phyloP scores from a whole-genome alignment of 2,113 vertebrate species.

The Rhynchopsitta pachyrhyncha region DNA sequence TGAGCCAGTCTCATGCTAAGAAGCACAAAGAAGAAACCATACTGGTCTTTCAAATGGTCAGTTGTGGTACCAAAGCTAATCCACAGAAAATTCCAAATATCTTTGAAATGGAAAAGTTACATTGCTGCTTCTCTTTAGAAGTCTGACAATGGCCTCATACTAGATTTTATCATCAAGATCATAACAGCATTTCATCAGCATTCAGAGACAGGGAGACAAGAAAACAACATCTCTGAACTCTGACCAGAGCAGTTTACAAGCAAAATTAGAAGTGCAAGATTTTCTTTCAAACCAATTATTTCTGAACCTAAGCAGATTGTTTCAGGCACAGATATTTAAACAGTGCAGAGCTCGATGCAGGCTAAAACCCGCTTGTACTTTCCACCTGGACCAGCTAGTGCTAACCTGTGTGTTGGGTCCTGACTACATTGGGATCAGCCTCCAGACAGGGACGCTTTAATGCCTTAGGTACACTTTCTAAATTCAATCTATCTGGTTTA shows the following conservation, averaged over 20 bases:
- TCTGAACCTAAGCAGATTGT: not conserved
- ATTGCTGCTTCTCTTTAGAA: not conserved
- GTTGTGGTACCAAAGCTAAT: not conserved
- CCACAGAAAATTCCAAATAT: conserved; percentile 6
- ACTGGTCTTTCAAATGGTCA: not conserved
- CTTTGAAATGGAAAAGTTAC: conserved; percentile 15
- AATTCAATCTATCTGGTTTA: not conserved
- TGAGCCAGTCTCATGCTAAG: not conserved
- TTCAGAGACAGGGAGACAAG: not conserved
- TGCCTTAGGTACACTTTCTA: not conserved
- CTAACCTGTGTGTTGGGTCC: not conserved
- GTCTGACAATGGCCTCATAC: not conserved
- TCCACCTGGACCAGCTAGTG: not conserved
- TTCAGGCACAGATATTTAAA: not conserved
- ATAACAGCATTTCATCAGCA: not conserved
- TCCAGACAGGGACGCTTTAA: not conserved
- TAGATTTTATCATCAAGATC: not conserved
- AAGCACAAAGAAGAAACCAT: not conserved
- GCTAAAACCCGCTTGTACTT: not conserved
- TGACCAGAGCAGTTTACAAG: not conserved
- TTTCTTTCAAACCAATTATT: not conserved
- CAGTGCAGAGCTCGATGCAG: fast-evolving
- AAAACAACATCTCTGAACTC: not conserved
- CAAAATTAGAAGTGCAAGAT: not conserved
- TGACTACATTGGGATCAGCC: not conserved